A percentile compares a stretch with the other conserved stretches of the same genome.
Evolutionary conservation across 2,113 vertebrate species (phyloP).

Genomic region (Eptesicus fuscus): DNA sequence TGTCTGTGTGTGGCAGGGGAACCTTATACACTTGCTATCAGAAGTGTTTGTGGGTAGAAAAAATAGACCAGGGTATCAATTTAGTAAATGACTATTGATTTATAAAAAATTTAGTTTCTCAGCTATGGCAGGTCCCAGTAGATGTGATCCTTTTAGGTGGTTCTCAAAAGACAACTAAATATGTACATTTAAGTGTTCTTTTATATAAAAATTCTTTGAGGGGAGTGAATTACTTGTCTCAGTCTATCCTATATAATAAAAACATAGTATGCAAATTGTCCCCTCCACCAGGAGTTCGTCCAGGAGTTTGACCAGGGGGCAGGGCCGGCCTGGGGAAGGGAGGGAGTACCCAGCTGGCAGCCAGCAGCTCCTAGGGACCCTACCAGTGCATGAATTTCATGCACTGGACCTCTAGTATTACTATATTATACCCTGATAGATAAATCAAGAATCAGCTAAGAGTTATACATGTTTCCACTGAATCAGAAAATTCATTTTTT

Average conservation of each 20-base stretch:
- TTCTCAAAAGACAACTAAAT: not conserved
- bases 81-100: not conserved
- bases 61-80: not conserved
- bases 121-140: not conserved
- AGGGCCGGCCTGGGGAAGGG: too few species aligned
- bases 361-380: too few species aligned
- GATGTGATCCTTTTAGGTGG: not conserved
- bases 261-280: too few species aligned
- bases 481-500: not conserved
- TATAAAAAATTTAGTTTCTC: not conserved
- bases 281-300: too few species aligned
- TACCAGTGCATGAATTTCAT: too few species aligned
- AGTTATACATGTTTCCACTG: not conserved
- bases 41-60: not conserved
- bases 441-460: not conserved
- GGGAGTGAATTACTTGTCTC: not conserved
- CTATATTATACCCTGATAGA: not conserved
- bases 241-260: not conserved
- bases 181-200: not conserved
- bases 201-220: not conserved
- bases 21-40: not conserved
- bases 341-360: too few species aligned
- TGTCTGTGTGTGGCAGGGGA: not conserved
- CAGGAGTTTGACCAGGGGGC: too few species aligned
- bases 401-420: not conserved